Conservation (phyloP, 1,140 invertebrate genomes). For the Triops longicaudatus region DNA sequence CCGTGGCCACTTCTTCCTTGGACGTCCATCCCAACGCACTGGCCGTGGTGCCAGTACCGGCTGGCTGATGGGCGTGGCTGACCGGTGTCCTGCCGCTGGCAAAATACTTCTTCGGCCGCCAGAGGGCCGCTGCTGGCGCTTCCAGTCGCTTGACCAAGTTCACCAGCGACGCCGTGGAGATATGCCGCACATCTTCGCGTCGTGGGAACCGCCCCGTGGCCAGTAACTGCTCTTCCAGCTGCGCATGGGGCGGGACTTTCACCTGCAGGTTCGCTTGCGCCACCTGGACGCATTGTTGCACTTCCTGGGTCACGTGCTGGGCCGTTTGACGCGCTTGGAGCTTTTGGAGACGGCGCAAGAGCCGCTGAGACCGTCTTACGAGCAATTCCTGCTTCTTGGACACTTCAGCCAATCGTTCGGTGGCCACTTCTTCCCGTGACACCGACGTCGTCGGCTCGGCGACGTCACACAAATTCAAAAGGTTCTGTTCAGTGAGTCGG, state of each 20-base stretch:
- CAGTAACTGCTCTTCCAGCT: conserved; percentile 31
- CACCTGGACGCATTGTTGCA: conserved; percentile 59
- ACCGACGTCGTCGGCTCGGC: not conserved
- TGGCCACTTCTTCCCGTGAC: not conserved
- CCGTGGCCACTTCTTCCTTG: conserved; percentile 36
- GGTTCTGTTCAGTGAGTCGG: not conserved
- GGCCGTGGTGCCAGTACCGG: conserved; percentile 23
- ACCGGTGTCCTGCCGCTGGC: conserved; percentile 24
- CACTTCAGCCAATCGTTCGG: conserved; percentile 38
- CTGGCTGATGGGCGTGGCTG: conserved; percentile 27
- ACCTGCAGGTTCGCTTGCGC: conserved; percentile 46
- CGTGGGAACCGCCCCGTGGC: conserved; percentile 36
- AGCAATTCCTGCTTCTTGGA: conserved; percentile 52
- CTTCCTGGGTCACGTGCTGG: conserved; percentile 63
- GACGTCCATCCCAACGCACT: conserved; percentile 32
- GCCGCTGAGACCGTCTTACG: conserved; percentile 56
- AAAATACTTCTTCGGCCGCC: conserved; percentile 25
- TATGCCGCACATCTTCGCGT: conserved; percentile 42
- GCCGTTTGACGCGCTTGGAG: conserved; percentile 62
- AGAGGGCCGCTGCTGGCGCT: conserved; percentile 36
- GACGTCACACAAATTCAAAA: not conserved
- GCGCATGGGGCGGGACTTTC: conserved; percentile 38
- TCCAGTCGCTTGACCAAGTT: conserved; percentile 48
- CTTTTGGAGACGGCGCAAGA: conserved; percentile 62
- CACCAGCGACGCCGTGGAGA: conserved; percentile 47